Base-by-base conservation (phyloP, 30 jellyfish, hydroid and myxozoan species). In the Cassiopea xamachana region DNA sequence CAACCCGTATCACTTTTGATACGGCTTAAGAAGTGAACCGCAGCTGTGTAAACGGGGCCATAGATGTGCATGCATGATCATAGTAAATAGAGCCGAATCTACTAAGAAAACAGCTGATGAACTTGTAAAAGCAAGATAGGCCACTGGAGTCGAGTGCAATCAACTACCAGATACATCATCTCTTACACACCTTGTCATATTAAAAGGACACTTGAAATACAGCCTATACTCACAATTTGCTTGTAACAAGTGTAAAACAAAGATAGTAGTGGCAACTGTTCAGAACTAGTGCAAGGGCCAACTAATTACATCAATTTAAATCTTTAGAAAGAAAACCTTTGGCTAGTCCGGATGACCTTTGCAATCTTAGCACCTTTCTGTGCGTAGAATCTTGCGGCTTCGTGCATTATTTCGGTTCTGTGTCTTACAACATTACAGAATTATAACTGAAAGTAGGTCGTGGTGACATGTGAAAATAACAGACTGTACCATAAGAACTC, bases 341-440 rank as follows among this genome's bases (percentile, higher is more conserved):
- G 27, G 27, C 15, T 64, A 64, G 74, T 64, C 43, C 74, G 43
- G 15, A 64, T 64, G 74, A 64, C 74, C 74, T 64, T 64, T 16
- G 43, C 8, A 64, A 9, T 64, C 74, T 64, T 64, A 64, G 27
- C 74, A 64, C 74, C 74, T 64, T 64, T 64, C 8, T 17, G 43
- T 5, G 74, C 74, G 43, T 9, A 64, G 74, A 64, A 64, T 64
- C 74, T 64, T 64, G 74, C 43, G 74, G 74, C 43, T 64, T 64
- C 15, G 6, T 64, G 74, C 15, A 64, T 64, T 64, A 64, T 64
- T 4, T 64, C 74, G 74, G 74, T 17, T 5, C 15, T 64, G 74
- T 64, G 74, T 64, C 74, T 64, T 64, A 27, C 74, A 4, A 64
- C 6, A 9, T 64, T 14, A 4, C 27, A 4, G 74, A 16, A 64